A percentile compares a stretch with the other conserved stretches of the same genome.
Conservation (phyloP, 2,888 invertebrate genomes). For the Plebejus melissa region DNA sequence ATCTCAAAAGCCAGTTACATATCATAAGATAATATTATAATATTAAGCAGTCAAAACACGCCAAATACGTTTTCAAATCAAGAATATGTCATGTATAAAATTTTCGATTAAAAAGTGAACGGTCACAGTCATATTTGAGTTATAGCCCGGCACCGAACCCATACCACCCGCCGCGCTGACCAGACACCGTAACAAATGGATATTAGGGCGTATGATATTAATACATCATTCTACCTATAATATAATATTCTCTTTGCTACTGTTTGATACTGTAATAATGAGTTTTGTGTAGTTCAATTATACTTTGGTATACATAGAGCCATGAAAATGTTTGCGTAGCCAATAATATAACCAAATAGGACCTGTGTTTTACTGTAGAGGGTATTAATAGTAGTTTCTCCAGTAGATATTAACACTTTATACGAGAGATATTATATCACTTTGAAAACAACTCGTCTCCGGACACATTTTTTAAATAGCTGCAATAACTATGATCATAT, state of each 20-base stretch:
- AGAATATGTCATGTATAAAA: conserved; percentile 1
- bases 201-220: neutral
- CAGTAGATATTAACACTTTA: no score
- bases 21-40: no score
- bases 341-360: no score
- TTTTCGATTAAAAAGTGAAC: conserved; percentile 12
- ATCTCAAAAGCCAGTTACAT: no score
- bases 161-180: neutral
- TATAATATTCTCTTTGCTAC: neutral
- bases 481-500: no score
- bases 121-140: conserved; percentile 11
- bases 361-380: no score
- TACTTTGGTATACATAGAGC: no score
- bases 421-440: no score
- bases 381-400: no score
- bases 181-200: conserved; percentile 15
- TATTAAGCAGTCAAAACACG: neutral
- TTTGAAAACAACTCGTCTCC: no score
- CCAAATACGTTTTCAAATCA: neutral
- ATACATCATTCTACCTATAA: neutral
- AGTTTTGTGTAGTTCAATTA: neutral
- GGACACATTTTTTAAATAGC: no score
- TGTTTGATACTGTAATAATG: neutral
- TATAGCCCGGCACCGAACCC: neutral
- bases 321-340: no score